Percentiles rank a stretch among this genome's conserved stretches.
These are phyloP conservation scores for Caenorhabditis macrosperma DNA, from an alignment of 2,888 invertebrate genomes.

Conservation along the genomic window DNA sequence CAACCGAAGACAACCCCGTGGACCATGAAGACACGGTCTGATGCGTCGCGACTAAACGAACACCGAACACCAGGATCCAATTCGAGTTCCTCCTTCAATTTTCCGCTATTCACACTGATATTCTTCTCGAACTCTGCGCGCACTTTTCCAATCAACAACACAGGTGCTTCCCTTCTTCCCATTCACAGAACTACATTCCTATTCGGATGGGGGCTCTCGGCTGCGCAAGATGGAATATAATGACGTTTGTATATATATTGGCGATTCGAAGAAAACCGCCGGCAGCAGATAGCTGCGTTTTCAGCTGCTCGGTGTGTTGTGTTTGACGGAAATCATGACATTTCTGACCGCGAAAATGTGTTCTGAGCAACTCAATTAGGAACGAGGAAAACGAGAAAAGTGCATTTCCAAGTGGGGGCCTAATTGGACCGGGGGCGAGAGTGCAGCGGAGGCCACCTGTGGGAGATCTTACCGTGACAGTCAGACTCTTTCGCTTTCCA, in stretches of 20 bases:
- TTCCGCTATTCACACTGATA: background rate
- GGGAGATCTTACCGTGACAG: constrained; percentile 40
- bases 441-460: background rate
- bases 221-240: background rate
- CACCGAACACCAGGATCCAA: background rate
- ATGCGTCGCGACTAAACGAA: background rate
- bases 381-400: background rate
- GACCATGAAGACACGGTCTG: background rate
- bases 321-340: background rate
- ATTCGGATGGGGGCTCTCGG: background rate
- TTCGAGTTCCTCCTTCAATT: background rate
- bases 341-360: background rate
- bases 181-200: constrained; percentile 9
- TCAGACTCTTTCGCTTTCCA: constrained; percentile 46
- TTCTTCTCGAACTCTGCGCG: background rate
- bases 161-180: constrained; percentile 22
- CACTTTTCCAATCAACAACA: background rate
- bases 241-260: background rate
- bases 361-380: background rate
- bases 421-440: background rate
- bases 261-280: background rate
- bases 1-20: background rate
- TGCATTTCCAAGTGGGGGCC: no score
- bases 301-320: background rate
- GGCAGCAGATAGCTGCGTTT: background rate